Base-by-base conservation (phyloP, 1,140 invertebrate genomes). In the Rhagoletis zephyria region DNA sequence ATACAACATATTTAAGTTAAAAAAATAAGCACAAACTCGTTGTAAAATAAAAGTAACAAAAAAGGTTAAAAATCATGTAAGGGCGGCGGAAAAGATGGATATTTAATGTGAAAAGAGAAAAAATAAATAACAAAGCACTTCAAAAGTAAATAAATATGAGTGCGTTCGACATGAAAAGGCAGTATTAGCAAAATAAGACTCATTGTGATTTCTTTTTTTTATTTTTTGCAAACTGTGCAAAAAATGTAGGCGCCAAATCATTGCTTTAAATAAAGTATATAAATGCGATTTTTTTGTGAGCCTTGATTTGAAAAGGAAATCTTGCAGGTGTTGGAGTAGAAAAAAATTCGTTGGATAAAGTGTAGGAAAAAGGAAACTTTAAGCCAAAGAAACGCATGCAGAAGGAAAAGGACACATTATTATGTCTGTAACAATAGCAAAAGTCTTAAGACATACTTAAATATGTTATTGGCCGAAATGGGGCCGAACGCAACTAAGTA, bases 281-380 rank as follows among this genome's bases (percentile, higher is more conserved):
- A 70, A 70, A 70, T 45, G 45, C 67, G 67, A 45, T 74, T 74
- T 74, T 74, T n/a, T 48, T 48, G 67, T 45, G 16, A 16, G 16
- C 67, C 40, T 42, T 74, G 67, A 74, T 74, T 74, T 74, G 67
- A 74, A 74, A 74, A 48, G 67, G 67, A 74, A 74, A 45, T 74
- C 10, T 45, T 12, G 45, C 67, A 48, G 67, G 67, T 74, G 67
- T 42, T 74, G 40, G 14, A 3, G 67, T 74, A 45, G 42, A 42
- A n/a, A 48, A 12, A 42, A 67, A 67, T 10, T 3, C 30, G 9
- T 67, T 42, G 42, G 1, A 0, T 40, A 30, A 40, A 42, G 9
- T 67, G 12, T 3, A 42, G 19, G 30, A 42, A 9, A 40, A 10
- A 7, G 64, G 30, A 67, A 67, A 42, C 10, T 56, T 0, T 5